These are phyloP conservation scores for Chloroceryle aenea DNA, from an alignment of 2,113 vertebrate genomes.

Conservation along the genomic window DNA sequence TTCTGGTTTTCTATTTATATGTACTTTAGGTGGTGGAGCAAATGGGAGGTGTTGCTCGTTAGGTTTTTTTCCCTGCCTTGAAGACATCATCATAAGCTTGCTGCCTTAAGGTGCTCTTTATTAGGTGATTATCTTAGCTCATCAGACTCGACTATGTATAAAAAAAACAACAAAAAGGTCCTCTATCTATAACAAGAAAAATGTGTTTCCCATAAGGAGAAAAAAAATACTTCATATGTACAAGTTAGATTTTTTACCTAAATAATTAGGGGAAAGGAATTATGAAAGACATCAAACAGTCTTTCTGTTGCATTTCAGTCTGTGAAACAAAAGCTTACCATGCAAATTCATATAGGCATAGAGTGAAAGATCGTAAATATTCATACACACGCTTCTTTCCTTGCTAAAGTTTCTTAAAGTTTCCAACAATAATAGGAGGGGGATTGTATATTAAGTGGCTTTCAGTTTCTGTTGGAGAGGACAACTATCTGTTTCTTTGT, in stretches of 20 bases:
- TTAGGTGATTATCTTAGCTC: not conserved
- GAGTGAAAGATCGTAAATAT: not conserved
- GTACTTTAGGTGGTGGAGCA: not conserved
- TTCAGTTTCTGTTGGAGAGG: not conserved
- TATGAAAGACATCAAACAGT: not conserved
- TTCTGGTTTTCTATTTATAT: not conserved
- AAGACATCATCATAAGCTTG: not conserved
- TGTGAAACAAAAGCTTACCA: not conserved
- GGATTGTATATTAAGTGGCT: not conserved
- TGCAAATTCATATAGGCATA: not conserved
- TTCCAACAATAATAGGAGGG: not conserved
- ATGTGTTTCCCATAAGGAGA: not conserved
- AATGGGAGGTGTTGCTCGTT: not conserved
- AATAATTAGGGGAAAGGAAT: not conserved
- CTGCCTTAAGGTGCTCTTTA: not conserved
- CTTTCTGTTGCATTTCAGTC: not conserved
- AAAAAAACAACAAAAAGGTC: conserved; percentile 13
- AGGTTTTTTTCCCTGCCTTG: not conserved
- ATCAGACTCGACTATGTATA: not conserved
- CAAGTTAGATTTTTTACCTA: not conserved
- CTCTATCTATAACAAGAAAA: not conserved
- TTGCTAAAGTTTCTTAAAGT: not conserved
- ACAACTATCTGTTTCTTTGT: not conserved
- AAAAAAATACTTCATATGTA: not conserved
- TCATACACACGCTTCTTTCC: not conserved